Base-by-base conservation (phyloP, 2,888 invertebrate species). In the Drymonia ruficornis region DNA sequence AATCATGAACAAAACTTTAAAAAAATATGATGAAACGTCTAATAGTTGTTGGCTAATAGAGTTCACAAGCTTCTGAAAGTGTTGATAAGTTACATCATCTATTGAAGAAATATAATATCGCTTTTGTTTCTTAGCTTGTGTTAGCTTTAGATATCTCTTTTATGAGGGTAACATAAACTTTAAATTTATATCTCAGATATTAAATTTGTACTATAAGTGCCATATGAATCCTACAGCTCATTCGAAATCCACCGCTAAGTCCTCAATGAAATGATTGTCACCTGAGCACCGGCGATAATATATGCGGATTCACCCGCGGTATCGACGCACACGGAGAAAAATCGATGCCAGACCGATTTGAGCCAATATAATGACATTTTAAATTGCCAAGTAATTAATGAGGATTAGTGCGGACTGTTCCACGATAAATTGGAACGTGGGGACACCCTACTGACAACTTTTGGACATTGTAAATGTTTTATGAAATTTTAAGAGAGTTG, bases 331-430 rank as follows among this genome's bases (percentile, higher is more conserved):
- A 61, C 53, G 64, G 72, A 73, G 83, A 89, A 87, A 89, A 90
- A 88, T 89, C 89, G 89, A 89, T 91, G 78, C 72, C 81, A 80
- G 81, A 83, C 84, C 84, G 82, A 87, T 90, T 89, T 89, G 85
- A 80, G 78, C 72, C 78, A 80, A 81, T 81, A 83, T 87, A 89
- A 89, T 87, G 88, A 85, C 85, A 89, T 87, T 89, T 88, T 86
- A 89, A 89, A 87, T 84, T 83, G 84, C 77, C 75, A 81, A 80
- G 83, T 86, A 86, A 87, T 88, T 88, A 87, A 90, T 87, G 86
- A 83, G 85, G 86, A 86, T 89, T 88, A 88, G 88, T 77, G 71
- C 63, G 55, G 73, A 59, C 71, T 70, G 66, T 66, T 67, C 67
- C 63, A 58, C 74, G 72, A 81, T 78, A 66, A 67, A 80, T 78